phyloP scores from a whole-genome alignment of 1,140 invertebrate species.

The Rhizoglyphus robini region DNA sequence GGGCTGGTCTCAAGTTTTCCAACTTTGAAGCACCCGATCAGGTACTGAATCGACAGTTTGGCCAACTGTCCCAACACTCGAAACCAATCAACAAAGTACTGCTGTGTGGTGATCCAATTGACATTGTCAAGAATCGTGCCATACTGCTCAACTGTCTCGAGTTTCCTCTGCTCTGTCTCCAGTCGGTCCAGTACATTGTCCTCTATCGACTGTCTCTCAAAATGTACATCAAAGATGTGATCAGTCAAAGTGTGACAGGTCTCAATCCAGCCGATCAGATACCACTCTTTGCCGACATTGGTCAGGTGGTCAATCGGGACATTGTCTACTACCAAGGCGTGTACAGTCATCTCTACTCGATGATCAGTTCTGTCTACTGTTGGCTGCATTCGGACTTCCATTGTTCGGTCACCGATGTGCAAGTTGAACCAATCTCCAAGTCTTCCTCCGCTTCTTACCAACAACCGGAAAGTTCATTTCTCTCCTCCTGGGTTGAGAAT shows the following conservation, averaged over 20 bases:
- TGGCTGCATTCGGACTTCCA: not conserved
- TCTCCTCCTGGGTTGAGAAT: not conserved
- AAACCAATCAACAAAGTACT: not conserved
- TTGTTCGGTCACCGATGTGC: not conserved
- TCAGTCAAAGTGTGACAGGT: not conserved
- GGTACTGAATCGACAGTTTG: not conserved
- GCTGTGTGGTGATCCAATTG: not conserved
- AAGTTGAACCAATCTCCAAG: no score
- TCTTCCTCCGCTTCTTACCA: no score
- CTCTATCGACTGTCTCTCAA: not conserved
- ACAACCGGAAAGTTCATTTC: no score
- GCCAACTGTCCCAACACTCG: not conserved
- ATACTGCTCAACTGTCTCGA: not conserved
- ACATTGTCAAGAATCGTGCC: not conserved
- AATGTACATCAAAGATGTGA: not conserved
- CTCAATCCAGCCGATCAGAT: not conserved
- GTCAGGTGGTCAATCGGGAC: not conserved
- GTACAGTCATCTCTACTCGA: not conserved
- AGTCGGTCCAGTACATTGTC: not conserved
- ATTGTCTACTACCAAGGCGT: not conserved
- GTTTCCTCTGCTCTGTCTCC: constrained; percentile 2
- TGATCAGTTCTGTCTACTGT: not conserved
- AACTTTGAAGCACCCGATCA: not conserved
- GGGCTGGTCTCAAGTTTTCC: not conserved
- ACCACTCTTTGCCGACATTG: not conserved